Percentiles rank a stretch among this genome's conserved stretches.
Conservation (phyloP, 2,888 invertebrate species). For the Cepaea hortensis region DNA sequence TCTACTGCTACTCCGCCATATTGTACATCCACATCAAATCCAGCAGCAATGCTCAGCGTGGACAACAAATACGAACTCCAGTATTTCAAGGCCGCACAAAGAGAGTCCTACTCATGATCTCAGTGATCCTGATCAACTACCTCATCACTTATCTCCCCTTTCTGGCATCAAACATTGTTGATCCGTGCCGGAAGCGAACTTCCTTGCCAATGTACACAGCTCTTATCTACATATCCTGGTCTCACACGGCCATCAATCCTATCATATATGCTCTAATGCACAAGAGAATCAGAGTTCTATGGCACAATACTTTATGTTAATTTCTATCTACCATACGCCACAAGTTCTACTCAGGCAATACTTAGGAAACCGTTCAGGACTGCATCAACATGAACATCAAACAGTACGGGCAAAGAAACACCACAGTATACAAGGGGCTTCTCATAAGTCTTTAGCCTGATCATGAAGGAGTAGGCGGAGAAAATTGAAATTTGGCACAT, state of each 20-base stretch:
- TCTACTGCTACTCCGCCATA: constrained; percentile 40
- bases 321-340: too few relatives aligned
- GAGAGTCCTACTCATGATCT: constrained; percentile 29
- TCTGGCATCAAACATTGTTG: background rate
- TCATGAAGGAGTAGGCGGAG: too few relatives aligned
- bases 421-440: too few relatives aligned
- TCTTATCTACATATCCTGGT: constrained; percentile 39
- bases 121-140: constrained; percentile 5
- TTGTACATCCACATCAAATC: constrained; percentile 1
- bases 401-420: too few relatives aligned
- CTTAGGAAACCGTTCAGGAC: too few relatives aligned
- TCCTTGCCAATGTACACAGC: background rate
- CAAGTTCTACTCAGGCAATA: too few relatives aligned
- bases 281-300: constrained; percentile 8
- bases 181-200: constrained; percentile 18
- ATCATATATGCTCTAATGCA: constrained; percentile 36
- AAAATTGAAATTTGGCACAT: too few relatives aligned
- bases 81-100: background rate
- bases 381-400: too few relatives aligned
- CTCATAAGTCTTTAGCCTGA: too few relatives aligned
- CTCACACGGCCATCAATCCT: constrained; percentile 38
- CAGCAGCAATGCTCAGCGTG: background rate
- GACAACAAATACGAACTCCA: background rate
- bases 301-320: background rate
- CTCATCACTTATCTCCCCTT: constrained; percentile 31